Conservation (phyloP, 2,797 vertebrate species). For the Liparis tanakae region DNA sequence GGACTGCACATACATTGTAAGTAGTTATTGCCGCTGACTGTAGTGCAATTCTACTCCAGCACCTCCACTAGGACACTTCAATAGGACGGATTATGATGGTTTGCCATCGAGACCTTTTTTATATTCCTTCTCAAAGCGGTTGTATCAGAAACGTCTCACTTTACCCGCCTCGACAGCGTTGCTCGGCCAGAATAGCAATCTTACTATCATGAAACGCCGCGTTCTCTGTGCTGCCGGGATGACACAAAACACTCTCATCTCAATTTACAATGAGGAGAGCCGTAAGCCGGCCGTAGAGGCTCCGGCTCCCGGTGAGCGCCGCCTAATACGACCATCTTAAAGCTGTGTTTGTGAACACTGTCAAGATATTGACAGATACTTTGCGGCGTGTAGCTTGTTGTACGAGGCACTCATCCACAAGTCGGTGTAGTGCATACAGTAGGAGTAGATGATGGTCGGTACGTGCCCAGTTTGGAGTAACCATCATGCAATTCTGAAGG, state of each 20-base stretch:
- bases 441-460: not conserved
- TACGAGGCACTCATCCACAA: not conserved
- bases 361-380: not conserved
- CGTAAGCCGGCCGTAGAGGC: constrained; percentile 9
- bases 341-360: constrained; percentile 4
- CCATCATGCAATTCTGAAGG: no score
- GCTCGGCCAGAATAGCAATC: constrained; percentile 16
- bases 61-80: constrained; percentile 25
- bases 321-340: constrained; percentile 24
- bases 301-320: not conserved
- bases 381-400: not conserved
- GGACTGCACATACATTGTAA: constrained; percentile 3
- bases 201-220: constrained; percentile 19
- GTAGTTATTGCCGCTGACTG: constrained; percentile 31
- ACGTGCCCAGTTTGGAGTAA: not conserved
- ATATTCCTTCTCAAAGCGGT: not conserved
- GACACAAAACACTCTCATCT: not conserved
- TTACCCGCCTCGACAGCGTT: not conserved
- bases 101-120: constrained; percentile 23
- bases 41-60: constrained; percentile 22
- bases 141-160: not conserved
- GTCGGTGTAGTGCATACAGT: not conserved
- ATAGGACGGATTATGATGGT: not conserved
- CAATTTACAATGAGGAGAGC: constrained; percentile 18
- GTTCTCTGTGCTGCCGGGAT: constrained; percentile 6